These are phyloP conservation scores for Metallyticus violacea DNA, from an alignment of 2,888 invertebrate species.

Conservation along the genomic window DNA sequence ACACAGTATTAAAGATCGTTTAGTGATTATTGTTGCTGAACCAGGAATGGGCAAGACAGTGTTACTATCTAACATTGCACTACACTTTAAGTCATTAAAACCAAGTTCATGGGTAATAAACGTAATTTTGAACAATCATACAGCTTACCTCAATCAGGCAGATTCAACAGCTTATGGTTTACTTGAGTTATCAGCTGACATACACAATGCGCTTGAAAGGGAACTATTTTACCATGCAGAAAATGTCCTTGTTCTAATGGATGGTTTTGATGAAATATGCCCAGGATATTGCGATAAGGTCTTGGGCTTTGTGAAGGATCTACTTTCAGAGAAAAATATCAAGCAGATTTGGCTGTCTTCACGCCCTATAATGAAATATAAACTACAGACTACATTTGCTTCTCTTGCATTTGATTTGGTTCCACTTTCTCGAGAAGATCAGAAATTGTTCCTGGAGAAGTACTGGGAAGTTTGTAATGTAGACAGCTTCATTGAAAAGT, in stretches of 20 bases:
- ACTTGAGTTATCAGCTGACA: not conserved
- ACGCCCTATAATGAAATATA: not conserved
- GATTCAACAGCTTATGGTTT: not conserved
- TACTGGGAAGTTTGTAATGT: not conserved
- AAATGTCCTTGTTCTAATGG: not conserved
- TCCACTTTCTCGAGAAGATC: not conserved
- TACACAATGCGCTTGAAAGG: not conserved
- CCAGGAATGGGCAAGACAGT: conserved; percentile 3
- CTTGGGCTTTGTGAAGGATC: not conserved
- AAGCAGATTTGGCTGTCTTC: not conserved
- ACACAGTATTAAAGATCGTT: not conserved
- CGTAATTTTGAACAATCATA: not conserved
- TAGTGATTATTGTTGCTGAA: not conserved
- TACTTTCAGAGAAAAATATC: not conserved
- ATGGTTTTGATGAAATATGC: not conserved
- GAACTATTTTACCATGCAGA: not conserved
- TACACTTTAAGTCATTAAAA: not conserved
- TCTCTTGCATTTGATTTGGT: not conserved
- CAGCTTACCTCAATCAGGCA: not conserved
- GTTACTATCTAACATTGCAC: not conserved
- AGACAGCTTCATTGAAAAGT: not conserved
- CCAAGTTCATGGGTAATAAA: not conserved
- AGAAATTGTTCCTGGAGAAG: not conserved
- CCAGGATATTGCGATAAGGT: not conserved
- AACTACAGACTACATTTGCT: not conserved